Evolutionary conservation across 2,888 invertebrate genomes (phyloP), one percentile per base, ranked within the genome.

Genomic region (Drosophila trichaetosa): DNA sequence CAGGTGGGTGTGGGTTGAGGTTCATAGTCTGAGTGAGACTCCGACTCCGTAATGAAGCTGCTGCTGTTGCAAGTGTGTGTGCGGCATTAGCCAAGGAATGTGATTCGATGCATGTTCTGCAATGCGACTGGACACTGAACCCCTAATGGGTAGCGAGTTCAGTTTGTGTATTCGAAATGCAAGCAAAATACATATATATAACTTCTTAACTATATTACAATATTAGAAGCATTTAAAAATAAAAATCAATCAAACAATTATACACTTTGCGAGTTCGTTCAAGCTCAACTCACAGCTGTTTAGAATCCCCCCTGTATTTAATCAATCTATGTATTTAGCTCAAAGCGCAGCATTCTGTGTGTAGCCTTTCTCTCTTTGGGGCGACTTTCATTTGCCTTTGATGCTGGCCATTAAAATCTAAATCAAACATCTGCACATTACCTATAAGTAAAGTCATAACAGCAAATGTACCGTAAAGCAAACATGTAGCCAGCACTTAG

Each of bases 401-500:
- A 57, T 48, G 40, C 7, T 24, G 61, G 63, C 40, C 62, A 72
- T 76, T 58, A 79, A 77, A 79, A 79, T 81, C 66, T 76, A 79
- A 82, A 79, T 82, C 82, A 80, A 80, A 82, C 82, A 79, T 71
- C 73, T 70, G 77, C 77, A 68, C 81, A 78, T 80, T 68, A 77
- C 40, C 56, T 68, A 73, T 56, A 83, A 76, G 80, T 82, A 53
- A 75, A 85, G 77, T 82, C 82, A 87, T 85, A 87, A 85, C 76
- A 85, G 88, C 85, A 84, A 86, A 86, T 86, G 85, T 87, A 86
- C 89, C 85, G 89, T 89, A 89, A 86, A 86, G 62, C 69, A 84
- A 84, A 84, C 84, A 84, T 76, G 84, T 56, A 76, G 34, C 72
- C 73, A 74, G 82, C 79, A 81, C 82, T 81, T 76, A 79, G 59